Evolutionary conservation across 2,797 vertebrate species (phyloP).

Genomic region (Dicrostonyx torquatus): DNA sequence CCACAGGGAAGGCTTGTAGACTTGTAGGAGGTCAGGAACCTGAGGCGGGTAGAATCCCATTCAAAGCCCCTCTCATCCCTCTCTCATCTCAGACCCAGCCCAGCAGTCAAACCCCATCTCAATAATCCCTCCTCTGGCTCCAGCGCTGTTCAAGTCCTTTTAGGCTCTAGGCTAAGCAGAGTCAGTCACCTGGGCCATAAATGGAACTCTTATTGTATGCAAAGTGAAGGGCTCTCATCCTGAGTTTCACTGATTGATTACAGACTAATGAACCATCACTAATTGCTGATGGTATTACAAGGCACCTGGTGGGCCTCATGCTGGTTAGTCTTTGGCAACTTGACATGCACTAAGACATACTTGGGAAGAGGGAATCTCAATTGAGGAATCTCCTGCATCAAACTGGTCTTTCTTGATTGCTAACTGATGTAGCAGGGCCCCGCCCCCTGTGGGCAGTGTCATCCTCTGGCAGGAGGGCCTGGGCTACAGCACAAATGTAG

Average conservation of each 20-base stretch:
- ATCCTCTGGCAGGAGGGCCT: neutral
- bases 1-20: neutral
- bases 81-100: slow-evolving; percentile 29
- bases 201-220: neutral
- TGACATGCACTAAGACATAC: neutral
- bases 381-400: neutral
- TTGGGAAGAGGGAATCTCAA: neutral
- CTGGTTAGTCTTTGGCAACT: neutral
- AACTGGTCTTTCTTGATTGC: neutral
- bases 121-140: neutral
- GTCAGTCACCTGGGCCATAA: neutral
- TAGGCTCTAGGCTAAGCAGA: slow-evolving; percentile 9
- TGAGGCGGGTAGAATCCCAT: neutral
- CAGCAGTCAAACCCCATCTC: no score
- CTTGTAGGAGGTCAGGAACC: neutral
- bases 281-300: slow-evolving; percentile 42
- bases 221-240: slow-evolving; percentile 2
- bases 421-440: neutral
- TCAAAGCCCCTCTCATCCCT: neutral
- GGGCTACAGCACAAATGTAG: no score
- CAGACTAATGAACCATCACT: slow-evolving; percentile 59
- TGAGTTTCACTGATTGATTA: slow-evolving; percentile 65
- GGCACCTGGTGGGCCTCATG: neutral
- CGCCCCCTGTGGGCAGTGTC: neutral
- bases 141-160: neutral